A percentile compares a stretch with the other conserved stretches of the same genome.
phyloP scores from a whole-genome alignment of 2,797 vertebrate species.

The Pseudochirops cupreus region DNA sequence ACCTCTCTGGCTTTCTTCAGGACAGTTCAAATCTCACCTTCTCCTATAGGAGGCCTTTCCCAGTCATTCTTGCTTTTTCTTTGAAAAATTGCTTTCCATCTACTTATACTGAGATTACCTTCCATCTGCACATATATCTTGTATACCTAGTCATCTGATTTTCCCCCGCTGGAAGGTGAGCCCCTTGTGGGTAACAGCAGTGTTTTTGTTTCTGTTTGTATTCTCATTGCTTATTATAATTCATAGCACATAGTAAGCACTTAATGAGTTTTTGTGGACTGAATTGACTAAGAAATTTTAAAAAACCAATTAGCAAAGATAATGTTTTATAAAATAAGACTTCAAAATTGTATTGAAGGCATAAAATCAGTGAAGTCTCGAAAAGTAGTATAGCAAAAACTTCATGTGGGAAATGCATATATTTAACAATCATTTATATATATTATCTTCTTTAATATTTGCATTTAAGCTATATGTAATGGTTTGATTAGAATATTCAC shows the following conservation, averaged over 20 bases:
- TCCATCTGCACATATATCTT: neutral
- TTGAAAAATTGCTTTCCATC: neutral
- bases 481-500: slow-evolving; percentile 25
- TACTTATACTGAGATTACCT: neutral
- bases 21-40: neutral
- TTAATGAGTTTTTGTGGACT: neutral
- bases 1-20: neutral
- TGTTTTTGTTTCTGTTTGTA: neutral
- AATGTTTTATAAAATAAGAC: neutral
- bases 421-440: neutral
- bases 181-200: neutral
- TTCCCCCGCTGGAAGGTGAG: neutral
- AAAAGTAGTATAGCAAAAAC: slow-evolving; percentile 18
- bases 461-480: neutral
- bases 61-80: neutral
- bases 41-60: neutral
- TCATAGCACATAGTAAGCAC: accelerated
- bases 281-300: neutral
- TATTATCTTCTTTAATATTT: slow-evolving; percentile 31
- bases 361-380: slow-evolving; percentile 22
- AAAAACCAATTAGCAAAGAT: neutral
- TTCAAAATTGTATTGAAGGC: slow-evolving; percentile 13
- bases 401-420: slow-evolving; percentile 28
- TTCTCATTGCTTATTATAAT: neutral
- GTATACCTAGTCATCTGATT: neutral